Evolutionary conservation across 1,140 invertebrate species (phyloP).

Genomic region (Eurytemora carolleeae): DNA sequence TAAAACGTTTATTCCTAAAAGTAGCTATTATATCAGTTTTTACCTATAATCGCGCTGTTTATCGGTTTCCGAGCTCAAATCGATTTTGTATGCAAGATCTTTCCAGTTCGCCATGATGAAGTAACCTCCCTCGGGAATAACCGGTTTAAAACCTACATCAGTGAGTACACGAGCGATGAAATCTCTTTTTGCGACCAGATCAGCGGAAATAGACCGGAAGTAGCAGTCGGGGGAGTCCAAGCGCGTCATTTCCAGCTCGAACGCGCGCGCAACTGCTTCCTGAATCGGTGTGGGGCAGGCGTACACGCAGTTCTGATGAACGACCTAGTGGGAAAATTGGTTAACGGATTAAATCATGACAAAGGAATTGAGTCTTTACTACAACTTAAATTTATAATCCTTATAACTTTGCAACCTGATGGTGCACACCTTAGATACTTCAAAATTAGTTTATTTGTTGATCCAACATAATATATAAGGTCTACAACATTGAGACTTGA

Average conservation of each 20-base stretch:
- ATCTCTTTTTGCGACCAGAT: conserved; percentile 65
- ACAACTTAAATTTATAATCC: background rate
- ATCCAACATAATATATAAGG: no score
- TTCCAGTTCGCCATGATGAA: conserved; percentile 88
- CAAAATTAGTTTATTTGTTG: no score
- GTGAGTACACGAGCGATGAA: conserved; percentile 51
- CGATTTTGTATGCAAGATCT: conserved; percentile 27
- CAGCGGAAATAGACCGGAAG: conserved; percentile 49
- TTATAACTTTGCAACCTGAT: no score
- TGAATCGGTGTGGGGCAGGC: conserved; percentile 61
- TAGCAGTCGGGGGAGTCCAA: conserved; percentile 60
- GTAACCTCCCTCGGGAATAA: conserved; percentile 85
- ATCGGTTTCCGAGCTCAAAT: conserved; percentile 34
- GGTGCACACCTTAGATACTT: background rate
- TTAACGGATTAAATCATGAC: background rate
- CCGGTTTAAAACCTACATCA: conserved; percentile 68
- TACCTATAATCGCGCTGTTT: conserved; percentile 25
- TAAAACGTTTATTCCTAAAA: no score
- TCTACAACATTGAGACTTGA: no score
- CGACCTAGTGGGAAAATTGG: conserved; percentile 27
- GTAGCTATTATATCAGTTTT: no score
- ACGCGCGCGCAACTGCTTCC: conserved; percentile 74
- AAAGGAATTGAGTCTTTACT: background rate
- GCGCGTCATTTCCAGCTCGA: conserved; percentile 60
- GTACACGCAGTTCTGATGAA: conserved; percentile 88